Evolutionary conservation across 2,888 invertebrate genomes (phyloP).

Genomic region (Caenorhabditis sp.): DNA sequence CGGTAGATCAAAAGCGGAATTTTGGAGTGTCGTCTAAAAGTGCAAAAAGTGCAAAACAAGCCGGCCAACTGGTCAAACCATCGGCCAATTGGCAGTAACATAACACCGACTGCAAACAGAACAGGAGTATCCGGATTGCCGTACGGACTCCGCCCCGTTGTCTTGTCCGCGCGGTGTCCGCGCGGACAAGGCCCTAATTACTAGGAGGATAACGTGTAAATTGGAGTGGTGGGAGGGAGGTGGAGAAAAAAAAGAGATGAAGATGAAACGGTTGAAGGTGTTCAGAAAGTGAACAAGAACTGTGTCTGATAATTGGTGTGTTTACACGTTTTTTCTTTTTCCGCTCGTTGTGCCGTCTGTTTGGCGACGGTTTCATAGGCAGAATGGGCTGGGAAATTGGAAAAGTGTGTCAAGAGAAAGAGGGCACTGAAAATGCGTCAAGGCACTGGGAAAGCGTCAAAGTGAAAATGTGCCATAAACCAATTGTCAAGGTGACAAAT

Average conservation of each 20-base stretch:
- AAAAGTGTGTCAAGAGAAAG: background rate
- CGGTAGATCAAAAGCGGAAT: background rate
- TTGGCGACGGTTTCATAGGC: no score
- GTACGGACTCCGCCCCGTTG: background rate
- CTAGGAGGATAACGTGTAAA: background rate
- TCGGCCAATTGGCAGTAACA: conserved; percentile 27
- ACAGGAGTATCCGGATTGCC: conserved; percentile 26
- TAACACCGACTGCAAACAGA: conserved; percentile 17
- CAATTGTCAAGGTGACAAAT: no score
- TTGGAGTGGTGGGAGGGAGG: no score
- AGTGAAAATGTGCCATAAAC: no score
- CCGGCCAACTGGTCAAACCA: conserved; percentile 20
- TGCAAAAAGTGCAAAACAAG: background rate
- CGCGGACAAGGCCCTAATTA: conserved; percentile 4
- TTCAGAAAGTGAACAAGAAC: background rate
- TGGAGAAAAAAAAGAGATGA: conserved; percentile 5
- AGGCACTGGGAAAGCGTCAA: background rate
- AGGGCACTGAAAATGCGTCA: no score
- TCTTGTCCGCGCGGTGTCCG: conserved; percentile 1
- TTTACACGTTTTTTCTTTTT: background rate
- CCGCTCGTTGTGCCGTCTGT: background rate
- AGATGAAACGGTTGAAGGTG: conserved; percentile 11
- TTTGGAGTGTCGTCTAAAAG: background rate
- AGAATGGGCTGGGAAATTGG: conserved; percentile 1
- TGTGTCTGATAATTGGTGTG: conserved; percentile 14